Percentiles rank a stretch among this genome's conserved stretches.
phyloP scores from a whole-genome alignment of 1,140 invertebrate genomes.

The Aphaenogaster rudis region DNA sequence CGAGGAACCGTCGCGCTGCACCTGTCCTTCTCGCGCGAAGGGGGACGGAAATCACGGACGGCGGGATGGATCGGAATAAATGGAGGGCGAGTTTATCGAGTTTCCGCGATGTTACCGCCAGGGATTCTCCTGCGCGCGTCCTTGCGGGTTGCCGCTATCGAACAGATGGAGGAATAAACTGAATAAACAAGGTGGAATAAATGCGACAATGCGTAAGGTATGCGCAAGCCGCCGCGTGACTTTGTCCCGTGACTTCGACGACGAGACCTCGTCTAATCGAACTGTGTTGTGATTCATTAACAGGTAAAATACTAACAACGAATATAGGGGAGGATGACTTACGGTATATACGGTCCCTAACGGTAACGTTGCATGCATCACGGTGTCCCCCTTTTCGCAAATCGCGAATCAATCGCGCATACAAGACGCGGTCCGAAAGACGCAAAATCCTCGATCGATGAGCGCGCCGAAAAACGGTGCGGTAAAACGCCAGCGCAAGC shows the following conservation, averaged over 20 bases:
- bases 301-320: constrained; percentile 23
- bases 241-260: neutral
- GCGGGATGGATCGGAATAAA: constrained; percentile 7
- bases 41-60: constrained; percentile 56
- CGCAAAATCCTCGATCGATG: constrained; percentile 14
- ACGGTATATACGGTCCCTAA: neutral
- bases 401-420: neutral
- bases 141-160: neutral
- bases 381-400: neutral
- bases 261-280: neutral
- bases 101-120: constrained; percentile 18
- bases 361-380: constrained; percentile 5
- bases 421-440: neutral
- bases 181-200: too few species aligned
- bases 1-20: constrained; percentile 11
- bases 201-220: neutral
- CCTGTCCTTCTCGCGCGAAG: constrained; percentile 20
- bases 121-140: neutral
- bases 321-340: neutral
- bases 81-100: constrained; percentile 48
- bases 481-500: constrained; percentile 34
- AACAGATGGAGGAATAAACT: neutral
- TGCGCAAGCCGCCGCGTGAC: neutral
- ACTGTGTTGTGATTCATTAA: neutral
- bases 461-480: constrained; percentile 25